Evolutionary conservation across 2,888 invertebrate species (phyloP).

Genomic region (Ochropleura leucogaster): DNA sequence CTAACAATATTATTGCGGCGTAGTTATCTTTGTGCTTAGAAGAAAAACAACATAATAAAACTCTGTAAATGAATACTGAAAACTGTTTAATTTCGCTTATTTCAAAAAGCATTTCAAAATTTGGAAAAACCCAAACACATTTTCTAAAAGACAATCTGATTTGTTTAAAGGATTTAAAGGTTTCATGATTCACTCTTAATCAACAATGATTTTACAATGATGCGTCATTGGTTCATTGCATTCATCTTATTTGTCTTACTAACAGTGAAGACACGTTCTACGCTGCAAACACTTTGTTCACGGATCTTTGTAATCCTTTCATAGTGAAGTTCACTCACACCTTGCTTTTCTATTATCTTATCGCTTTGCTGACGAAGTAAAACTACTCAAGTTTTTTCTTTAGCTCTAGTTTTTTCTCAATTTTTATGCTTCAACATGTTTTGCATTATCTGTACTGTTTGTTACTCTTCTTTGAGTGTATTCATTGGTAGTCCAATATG

Average conservation of each 20-base stretch:
- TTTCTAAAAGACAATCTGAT: neutral
- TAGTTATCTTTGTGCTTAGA: neutral
- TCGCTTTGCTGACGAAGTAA: constrained; percentile 34
- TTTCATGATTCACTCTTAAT: constrained; percentile 15
- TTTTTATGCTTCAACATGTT: neutral
- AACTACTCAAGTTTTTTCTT: constrained; percentile 23
- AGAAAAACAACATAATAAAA: neutral
- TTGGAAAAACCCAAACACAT: too few relatives aligned
- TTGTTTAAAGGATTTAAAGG: neutral
- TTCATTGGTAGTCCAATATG: neutral
- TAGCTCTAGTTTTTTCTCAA: constrained; percentile 1
- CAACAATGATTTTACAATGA: neutral
- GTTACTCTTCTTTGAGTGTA: neutral
- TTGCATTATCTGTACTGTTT: neutral
- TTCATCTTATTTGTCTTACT: constrained; percentile 14
- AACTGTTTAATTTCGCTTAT: neutral
- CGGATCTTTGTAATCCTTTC: constrained; percentile 33
- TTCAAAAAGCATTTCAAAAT: neutral
- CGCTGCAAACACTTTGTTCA: constrained; percentile 29
- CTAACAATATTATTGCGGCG: neutral
- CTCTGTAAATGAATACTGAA: neutral
- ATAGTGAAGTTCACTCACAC: constrained; percentile 57
- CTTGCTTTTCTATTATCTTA: constrained; percentile 45
- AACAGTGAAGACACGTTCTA: constrained; percentile 2
- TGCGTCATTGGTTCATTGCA: constrained; percentile 42